Percentiles rank a stretch among this genome's conserved stretches.
phyloP scores from a whole-genome alignment of 2,113 vertebrate species.

The Caloenas nicobarica region DNA sequence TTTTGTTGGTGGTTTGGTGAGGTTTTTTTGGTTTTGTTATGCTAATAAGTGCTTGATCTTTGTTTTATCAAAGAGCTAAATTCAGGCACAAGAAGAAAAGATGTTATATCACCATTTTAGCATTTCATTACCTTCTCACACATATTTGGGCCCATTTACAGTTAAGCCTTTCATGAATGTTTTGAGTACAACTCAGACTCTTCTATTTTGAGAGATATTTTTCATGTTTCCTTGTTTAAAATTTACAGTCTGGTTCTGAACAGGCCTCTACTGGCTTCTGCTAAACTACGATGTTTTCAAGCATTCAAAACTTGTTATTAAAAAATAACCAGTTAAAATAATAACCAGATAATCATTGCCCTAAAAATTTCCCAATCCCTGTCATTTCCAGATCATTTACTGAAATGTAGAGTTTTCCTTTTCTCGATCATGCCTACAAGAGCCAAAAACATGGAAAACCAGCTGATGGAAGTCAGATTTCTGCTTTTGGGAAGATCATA shows the following conservation, averaged over 20 bases:
- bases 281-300: not conserved
- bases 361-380: not conserved
- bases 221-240: not conserved
- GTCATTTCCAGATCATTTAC: not conserved
- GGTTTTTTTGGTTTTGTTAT: not conserved
- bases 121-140: not conserved
- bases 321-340: slow-evolving; percentile 8
- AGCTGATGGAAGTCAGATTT: not conserved
- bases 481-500: not conserved
- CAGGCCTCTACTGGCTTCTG: not conserved
- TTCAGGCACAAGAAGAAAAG: not conserved
- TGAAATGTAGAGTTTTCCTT: not conserved
- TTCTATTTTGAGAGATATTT: not conserved
- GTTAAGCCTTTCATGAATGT: not conserved
- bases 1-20: not conserved
- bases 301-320: not conserved
- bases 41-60: not conserved
- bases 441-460: not conserved
- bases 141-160: not conserved
- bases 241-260: not conserved
- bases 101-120: not conserved
- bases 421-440: not conserved
- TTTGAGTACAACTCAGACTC: not conserved
- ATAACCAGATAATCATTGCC: not conserved
- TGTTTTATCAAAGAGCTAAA: not conserved